These are phyloP conservation scores for Lepus townsendii DNA, from an alignment of 2,797 vertebrate species.

Conservation along the genomic window DNA sequence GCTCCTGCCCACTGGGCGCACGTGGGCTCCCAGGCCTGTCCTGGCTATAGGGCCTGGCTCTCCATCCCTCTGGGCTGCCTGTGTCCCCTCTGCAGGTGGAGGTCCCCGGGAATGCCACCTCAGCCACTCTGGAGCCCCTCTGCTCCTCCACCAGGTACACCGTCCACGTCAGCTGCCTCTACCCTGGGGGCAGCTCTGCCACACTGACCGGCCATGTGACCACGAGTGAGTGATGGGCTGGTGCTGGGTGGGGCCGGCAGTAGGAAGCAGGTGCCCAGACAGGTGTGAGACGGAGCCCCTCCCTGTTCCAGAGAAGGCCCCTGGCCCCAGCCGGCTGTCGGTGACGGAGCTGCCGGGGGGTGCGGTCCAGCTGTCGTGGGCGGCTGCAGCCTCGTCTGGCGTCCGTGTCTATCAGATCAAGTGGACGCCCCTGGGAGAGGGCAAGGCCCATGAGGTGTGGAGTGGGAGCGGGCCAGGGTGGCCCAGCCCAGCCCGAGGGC, in stretches of 20 bases:
- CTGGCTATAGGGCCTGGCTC: no score
- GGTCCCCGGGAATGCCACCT: slow-evolving; percentile 90
- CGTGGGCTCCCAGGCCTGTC: not conserved
- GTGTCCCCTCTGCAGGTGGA: slow-evolving; percentile 88
- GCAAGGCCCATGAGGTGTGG: slow-evolving; percentile 93
- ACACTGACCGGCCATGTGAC: slow-evolving; percentile 92
- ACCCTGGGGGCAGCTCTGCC: slow-evolving; percentile 92
- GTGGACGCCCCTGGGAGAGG: slow-evolving; percentile 94
- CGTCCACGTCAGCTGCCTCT: slow-evolving; percentile 91
- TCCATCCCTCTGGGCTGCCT: not conserved
- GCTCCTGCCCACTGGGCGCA: no score
- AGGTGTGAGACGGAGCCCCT: rapidly evolving
- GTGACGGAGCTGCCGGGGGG: slow-evolving; percentile 92
- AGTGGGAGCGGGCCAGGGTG: rapidly evolving
- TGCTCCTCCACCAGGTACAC: slow-evolving; percentile 95
- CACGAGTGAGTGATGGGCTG: slow-evolving; percentile 91
- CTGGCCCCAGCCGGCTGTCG: slow-evolving; percentile 91
- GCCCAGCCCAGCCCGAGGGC: not conserved
- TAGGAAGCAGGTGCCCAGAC: no score
- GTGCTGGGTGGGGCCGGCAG: not conserved
- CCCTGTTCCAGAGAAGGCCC: slow-evolving; percentile 92
- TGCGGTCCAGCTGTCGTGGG: slow-evolving; percentile 93
- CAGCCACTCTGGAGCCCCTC: slow-evolving; percentile 91
- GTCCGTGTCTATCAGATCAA: slow-evolving; percentile 96
- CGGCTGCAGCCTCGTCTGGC: slow-evolving; percentile 91